Evolutionary conservation across 1,140 invertebrate genomes (phyloP).

Genomic region (Drosophila sp.): DNA sequence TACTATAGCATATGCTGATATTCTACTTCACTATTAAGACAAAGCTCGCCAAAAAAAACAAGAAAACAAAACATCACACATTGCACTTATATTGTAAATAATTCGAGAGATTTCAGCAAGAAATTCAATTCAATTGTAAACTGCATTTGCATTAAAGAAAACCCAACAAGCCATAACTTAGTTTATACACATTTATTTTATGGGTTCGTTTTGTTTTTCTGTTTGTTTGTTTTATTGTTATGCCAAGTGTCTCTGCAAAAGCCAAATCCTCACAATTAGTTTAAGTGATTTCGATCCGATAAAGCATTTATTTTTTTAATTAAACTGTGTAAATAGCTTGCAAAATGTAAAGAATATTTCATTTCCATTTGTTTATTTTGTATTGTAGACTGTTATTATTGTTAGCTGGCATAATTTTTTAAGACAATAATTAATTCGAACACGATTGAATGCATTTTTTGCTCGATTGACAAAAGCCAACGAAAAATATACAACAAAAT

Average conservation of each 20-base stretch:
- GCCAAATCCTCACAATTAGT: slow-evolving; percentile 66
- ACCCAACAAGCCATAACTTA: slow-evolving; percentile 63
- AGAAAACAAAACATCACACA: slow-evolving; percentile 3
- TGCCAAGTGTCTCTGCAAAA: slow-evolving; percentile 63
- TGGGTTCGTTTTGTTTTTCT: slow-evolving; percentile 19
- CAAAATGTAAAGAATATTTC: slow-evolving; percentile 27
- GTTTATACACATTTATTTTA: slow-evolving; percentile 28
- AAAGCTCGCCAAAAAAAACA: not conserved
- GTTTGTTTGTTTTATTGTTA: slow-evolving; percentile 52
- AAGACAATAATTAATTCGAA: slow-evolving; percentile 75
- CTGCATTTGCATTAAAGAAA: slow-evolving; percentile 21
- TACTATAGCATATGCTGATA: slow-evolving; percentile 23
- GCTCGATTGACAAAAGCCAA: slow-evolving; percentile 57
- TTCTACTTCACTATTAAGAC: not conserved
- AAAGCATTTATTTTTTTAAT: slow-evolving; percentile 75
- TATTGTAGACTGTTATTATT: slow-evolving; percentile 51
- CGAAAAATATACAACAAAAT: slow-evolving; percentile 58
- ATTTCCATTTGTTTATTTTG: slow-evolving; percentile 25
- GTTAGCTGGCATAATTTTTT: slow-evolving; percentile 71
- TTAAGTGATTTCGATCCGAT: slow-evolving; percentile 64
- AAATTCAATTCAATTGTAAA: slow-evolving; percentile 10
- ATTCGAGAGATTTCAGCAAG: slow-evolving; percentile 5
- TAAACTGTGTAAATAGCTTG: slow-evolving; percentile 62
- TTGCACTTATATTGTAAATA: slow-evolving; percentile 42
- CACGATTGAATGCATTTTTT: slow-evolving; percentile 19